Evolutionary conservation across 2,113 vertebrate genomes (phyloP).

Genomic region (Setophaga kirtlandii): DNA sequence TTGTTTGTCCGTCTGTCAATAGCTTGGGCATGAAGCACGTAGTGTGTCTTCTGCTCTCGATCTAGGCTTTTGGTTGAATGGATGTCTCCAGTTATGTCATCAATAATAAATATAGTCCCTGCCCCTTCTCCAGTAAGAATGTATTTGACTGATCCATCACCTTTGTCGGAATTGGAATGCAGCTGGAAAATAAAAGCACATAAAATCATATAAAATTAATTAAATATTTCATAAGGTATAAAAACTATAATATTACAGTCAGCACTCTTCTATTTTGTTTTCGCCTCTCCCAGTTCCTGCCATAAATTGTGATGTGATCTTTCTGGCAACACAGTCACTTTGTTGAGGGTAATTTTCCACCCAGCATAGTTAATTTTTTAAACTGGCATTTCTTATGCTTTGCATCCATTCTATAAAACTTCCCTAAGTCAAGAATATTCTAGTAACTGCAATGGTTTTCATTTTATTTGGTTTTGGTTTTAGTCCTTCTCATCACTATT

Average conservation of each 20-base stretch:
- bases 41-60: conserved; percentile 93
- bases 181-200: conserved; percentile 80
- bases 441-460: not conserved
- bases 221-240: not conserved
- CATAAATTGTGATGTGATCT: not conserved
- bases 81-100: conserved; percentile 95
- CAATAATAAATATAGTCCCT: conserved; percentile 94
- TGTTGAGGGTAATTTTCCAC: not conserved
- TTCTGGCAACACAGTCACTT: not conserved
- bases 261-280: not conserved
- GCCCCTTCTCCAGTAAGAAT: conserved; percentile 96
- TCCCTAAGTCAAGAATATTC: not conserved
- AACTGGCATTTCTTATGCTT: not conserved
- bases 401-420: not conserved
- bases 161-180: conserved; percentile 98
- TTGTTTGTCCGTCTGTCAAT: conserved; percentile 92
- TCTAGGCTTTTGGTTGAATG: conserved; percentile 95
- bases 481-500: not conserved
- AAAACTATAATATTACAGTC: not conserved
- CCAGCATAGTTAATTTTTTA: not conserved
- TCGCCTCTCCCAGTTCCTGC: not conserved
- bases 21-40: conserved; percentile 95
- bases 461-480: not conserved
- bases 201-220: not conserved
- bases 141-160: conserved; percentile 95